Evolutionary conservation across 2,797 vertebrate species (phyloP).

Genomic region (Parauchenoglanis ngamensis): DNA sequence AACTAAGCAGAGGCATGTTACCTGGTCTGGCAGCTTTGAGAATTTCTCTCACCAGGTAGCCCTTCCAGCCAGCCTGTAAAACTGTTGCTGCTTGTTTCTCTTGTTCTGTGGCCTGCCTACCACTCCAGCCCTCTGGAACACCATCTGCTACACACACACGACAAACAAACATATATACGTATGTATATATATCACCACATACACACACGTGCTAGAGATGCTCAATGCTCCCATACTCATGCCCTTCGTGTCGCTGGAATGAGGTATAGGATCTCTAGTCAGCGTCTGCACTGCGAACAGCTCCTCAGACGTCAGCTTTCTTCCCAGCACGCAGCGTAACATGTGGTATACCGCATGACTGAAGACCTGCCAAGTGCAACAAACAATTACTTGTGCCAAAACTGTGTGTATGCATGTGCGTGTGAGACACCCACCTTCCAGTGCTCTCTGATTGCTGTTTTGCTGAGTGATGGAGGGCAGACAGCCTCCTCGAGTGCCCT

Average conservation of each 20-base stretch:
- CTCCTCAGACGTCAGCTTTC: constrained; percentile 69
- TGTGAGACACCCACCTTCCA: constrained; percentile 69
- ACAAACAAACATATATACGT: constrained; percentile 18
- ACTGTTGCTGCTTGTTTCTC: constrained; percentile 73
- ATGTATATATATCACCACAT: background rate
- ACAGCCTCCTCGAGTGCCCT: constrained; percentile 69
- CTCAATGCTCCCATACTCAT: background rate
- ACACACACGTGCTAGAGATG: background rate
- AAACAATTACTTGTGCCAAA: background rate
- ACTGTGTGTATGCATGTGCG: background rate
- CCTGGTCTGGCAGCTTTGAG: constrained; percentile 49
- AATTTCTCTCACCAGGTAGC: constrained; percentile 48
- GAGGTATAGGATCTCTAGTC: constrained; percentile 61
- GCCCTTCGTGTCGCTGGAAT: constrained; percentile 39
- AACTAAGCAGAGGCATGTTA: background rate
- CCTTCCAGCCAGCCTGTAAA: constrained; percentile 76
- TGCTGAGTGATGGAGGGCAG: constrained; percentile 37
- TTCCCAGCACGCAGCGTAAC: constrained; percentile 62
- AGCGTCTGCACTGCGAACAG: constrained; percentile 70
- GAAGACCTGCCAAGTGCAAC: constrained; percentile 44
- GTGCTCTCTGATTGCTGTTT: constrained; percentile 66
- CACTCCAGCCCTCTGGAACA: constrained; percentile 42
- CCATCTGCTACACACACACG: constrained; percentile 20
- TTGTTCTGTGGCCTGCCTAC: constrained; percentile 66
- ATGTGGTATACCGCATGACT: constrained; percentile 49